Conservation (phyloP, 1,140 invertebrate species). For the Rhagoletis zephyria region DNA sequence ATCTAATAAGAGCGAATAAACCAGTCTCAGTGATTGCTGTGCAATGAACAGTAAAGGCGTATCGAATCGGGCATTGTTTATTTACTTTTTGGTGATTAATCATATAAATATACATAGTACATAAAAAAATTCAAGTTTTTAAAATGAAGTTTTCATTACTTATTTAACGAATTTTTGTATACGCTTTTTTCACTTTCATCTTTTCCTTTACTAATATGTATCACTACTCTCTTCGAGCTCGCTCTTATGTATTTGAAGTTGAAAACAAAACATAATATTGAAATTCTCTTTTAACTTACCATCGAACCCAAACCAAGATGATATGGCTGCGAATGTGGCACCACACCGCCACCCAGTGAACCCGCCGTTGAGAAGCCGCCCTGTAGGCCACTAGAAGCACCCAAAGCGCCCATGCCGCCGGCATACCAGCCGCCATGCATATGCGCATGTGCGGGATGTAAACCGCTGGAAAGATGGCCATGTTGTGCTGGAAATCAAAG, state of each 20-base stretch:
- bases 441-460: constrained; percentile 74
- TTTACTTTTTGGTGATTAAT: too few relatives aligned
- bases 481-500: constrained; percentile 70
- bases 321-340: constrained; percentile 73
- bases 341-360: constrained; percentile 70
- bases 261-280: not conserved
- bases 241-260: not conserved
- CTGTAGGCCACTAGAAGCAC: constrained; percentile 72
- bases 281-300: constrained; percentile 62
- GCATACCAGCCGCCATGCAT: constrained; percentile 73
- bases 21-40: too few relatives aligned
- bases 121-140: too few relatives aligned
- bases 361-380: constrained; percentile 72
- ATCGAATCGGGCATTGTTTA: too few relatives aligned
- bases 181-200: too few relatives aligned
- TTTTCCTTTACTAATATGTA: too few relatives aligned
- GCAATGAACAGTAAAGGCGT: too few relatives aligned
- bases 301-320: constrained; percentile 72
- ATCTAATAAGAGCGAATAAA: too few relatives aligned
- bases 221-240: not conserved
- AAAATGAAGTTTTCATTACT: too few relatives aligned
- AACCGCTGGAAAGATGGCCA: constrained; percentile 72
- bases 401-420: constrained; percentile 72
- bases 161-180: too few relatives aligned
- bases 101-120: too few relatives aligned